These are phyloP conservation scores for Oncorhynchus gorbuscha DNA, from an alignment of 2,113 vertebrate species.

Conservation along the genomic window DNA sequence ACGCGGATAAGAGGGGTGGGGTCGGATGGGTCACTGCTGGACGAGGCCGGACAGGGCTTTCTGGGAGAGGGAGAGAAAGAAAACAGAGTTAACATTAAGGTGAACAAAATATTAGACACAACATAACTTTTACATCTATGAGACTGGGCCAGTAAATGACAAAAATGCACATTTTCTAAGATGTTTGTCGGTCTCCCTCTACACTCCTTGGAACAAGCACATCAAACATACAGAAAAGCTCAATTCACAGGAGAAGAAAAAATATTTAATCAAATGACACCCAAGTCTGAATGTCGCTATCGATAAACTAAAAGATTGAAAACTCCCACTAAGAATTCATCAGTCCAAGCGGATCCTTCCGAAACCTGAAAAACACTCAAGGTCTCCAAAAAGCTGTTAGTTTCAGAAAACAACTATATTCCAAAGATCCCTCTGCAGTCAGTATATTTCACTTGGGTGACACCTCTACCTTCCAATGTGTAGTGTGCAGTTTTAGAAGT, in stretches of 20 bases:
- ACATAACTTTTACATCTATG: background rate
- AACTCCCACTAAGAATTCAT: background rate
- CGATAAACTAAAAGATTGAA: background rate
- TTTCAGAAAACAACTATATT: background rate
- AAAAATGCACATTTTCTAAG: too few relatives aligned
- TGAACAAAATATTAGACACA: background rate
- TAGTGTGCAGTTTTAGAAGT: too few relatives aligned
- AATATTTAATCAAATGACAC: background rate
- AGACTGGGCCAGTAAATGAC: background rate
- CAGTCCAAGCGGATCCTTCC: background rate
- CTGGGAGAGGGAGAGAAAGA: constrained; percentile 26
- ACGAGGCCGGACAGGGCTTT: constrained; percentile 24
- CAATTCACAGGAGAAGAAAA: background rate
- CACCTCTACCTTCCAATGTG: background rate
- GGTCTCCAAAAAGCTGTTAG: background rate
- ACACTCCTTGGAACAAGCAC: background rate
- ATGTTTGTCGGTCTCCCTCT: background rate
- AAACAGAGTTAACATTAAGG: background rate
- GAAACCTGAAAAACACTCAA: background rate
- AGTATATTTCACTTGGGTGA: background rate
- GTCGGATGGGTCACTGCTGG: constrained; percentile 24
- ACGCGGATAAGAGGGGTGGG: constrained; percentile 61
- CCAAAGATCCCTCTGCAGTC: background rate
- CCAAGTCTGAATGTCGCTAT: background rate
- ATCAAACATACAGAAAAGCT: background rate